A percentile compares a stretch with the other conserved stretches of the same genome.
Conservation (phyloP, 2,113 vertebrate species). For the Camelus bactrianus region DNA sequence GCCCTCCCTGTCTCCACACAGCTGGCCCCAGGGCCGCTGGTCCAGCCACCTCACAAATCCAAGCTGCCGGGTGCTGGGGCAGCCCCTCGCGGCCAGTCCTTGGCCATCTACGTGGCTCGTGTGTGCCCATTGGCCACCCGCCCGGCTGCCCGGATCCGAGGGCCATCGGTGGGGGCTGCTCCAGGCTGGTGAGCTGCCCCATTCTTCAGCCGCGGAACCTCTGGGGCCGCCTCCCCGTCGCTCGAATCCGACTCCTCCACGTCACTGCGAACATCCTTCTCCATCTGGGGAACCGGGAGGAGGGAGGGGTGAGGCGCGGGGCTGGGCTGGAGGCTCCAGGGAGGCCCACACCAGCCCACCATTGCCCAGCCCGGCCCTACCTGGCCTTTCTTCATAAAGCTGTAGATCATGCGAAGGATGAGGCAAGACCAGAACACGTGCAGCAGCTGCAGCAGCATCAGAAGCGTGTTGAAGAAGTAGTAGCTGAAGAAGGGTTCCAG, state of each 20-base stretch:
- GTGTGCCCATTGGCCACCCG: constrained; percentile 70
- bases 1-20: constrained; percentile 31
- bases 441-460: constrained; percentile 91
- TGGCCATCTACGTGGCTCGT: constrained; percentile 67
- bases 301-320: rapidly evolving
- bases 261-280: constrained; percentile 95
- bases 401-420: constrained; percentile 94
- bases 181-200: constrained; percentile 74
- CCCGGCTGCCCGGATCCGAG: constrained; percentile 68
- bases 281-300: constrained; percentile 86
- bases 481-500: constrained; percentile 93
- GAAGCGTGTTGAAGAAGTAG: constrained; percentile 93
- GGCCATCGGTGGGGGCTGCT: constrained; percentile 83
- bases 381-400: constrained; percentile 91
- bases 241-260: constrained; percentile 90
- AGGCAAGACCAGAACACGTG: constrained; percentile 96
- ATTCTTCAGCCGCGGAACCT: constrained; percentile 79
- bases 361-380: constrained; percentile 81
- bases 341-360: rapidly evolving
- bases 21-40: neutral
- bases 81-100: neutral
- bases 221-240: constrained; percentile 56
- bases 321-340: neutral
- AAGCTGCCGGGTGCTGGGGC: neutral
- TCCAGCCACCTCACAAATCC: neutral